These are phyloP conservation scores for Aurelia coerulea DNA, from an alignment of 30 jellyfish, hydroid and myxozoan genomes.

Conservation along the genomic window DNA sequence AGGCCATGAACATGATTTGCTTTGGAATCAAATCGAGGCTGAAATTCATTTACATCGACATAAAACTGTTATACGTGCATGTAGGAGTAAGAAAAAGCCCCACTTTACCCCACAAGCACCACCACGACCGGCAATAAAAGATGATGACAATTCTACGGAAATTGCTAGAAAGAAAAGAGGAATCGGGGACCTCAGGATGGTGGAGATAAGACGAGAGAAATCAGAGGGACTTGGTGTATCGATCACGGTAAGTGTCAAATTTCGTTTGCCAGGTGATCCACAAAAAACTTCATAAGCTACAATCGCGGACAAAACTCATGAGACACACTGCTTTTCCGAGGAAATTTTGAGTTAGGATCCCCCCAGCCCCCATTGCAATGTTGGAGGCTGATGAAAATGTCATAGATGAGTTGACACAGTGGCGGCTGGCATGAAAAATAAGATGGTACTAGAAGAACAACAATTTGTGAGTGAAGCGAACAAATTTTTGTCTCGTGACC, in stretches of 20 bases:
- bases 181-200: constrained; percentile 82
- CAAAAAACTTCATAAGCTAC: too few species aligned
- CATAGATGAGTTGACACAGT: too few species aligned
- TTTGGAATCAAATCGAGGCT: constrained; percentile 98
- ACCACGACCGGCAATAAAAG: constrained; percentile 42
- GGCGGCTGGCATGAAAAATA: too few species aligned
- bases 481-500: too few species aligned
- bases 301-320: too few species aligned
- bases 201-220: constrained; percentile 74
- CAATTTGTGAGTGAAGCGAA: too few species aligned
- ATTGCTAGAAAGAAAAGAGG: constrained; percentile 78
- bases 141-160: constrained; percentile 59
- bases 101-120: constrained; percentile 61
- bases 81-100: constrained; percentile 81
- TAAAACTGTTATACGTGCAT: constrained; percentile 95
- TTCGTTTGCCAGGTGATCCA: too few species aligned
- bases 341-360: too few species aligned
- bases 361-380: too few species aligned
- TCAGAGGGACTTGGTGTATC: constrained; percentile 95
- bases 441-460: too few species aligned
- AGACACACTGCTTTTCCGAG: too few species aligned
- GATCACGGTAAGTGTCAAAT: constrained; percentile 68
- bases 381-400: too few species aligned
- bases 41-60: constrained; percentile 96
- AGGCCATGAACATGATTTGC: constrained; percentile 81